Percentiles rank a stretch among this genome's conserved stretches.
phyloP scores from a whole-genome alignment of 2,797 vertebrate genomes.

The Selene dorsalis region DNA sequence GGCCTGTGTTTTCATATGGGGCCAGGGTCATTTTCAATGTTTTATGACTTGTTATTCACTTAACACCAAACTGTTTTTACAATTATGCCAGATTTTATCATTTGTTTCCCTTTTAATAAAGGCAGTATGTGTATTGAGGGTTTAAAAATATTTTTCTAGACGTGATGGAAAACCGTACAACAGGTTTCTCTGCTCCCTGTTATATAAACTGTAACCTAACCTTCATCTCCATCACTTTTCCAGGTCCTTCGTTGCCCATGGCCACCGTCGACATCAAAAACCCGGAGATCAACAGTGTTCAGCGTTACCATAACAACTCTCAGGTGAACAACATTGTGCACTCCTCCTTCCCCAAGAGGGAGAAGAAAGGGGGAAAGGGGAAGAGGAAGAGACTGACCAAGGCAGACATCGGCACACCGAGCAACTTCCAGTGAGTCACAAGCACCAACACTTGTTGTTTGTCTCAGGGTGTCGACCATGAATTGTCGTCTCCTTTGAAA shows the following conservation, averaged over 20 bases:
- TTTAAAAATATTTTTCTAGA: not conserved
- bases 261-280: conserved; percentile 98
- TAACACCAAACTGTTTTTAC: not conserved
- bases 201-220: not conserved
- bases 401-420: conserved; percentile 97
- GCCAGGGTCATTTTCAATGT: not conserved
- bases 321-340: conserved; percentile 93
- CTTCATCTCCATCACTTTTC: conserved; percentile 19
- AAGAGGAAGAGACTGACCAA: conserved; percentile 97
- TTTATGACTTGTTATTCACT: not conserved
- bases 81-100: not conserved
- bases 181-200: not conserved
- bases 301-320: conserved; percentile 87
- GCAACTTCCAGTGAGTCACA: conserved; percentile 95
- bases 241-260: conserved; percentile 94
- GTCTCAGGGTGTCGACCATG: conserved; percentile 4
- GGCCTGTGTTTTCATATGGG: conserved; percentile 5
- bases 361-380: conserved; percentile 89
- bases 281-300: conserved; percentile 93
- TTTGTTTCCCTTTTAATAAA: not conserved
- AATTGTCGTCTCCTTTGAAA: not conserved
- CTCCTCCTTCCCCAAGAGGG: conserved; percentile 89
- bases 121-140: not conserved
- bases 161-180: not conserved
- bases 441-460: not conserved